Evolutionary conservation across 1,140 invertebrate species (phyloP), one percentile per base, ranked within the genome.

Genomic region (Sycobia sp.): DNA sequence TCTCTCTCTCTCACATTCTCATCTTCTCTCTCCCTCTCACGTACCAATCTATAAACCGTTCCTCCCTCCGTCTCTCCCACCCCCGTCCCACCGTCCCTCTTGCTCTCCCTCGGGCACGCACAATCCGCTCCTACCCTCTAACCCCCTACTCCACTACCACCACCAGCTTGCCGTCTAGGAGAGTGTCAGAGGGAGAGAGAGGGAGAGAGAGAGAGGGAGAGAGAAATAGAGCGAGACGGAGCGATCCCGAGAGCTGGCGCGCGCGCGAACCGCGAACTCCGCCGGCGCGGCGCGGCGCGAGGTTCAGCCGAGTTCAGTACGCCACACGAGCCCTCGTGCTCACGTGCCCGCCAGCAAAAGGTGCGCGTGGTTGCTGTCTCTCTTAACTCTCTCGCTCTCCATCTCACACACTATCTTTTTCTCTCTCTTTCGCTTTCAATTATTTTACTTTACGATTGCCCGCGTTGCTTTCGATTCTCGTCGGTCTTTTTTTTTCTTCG

Each of bases 251-350:
- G 29, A 11, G 5, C 29, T 34, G n/a, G 44, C 11, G 27, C 32
- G 56, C 27, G 58, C 50, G 60, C 50, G 46, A 44, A 46, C 53
- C 29, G 53, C 29, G 29, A 11, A 54, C 27, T 44, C 50, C 50
- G 50, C 25, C 39, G 59, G 29, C 20, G 25, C 41, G 41, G 27
- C 55, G 27, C 23, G 25, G 57, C 57, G 41, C 66, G 66, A 71
- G 72, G 74, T 77, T 78, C 76, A 77, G 72, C 69, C 69, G 74
- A 77, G 74, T 77, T 76, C 76, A 77, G 75, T 78, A 72, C 73
- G 74, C 74, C 71, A 76, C 71, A 74, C 73, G 72, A 68, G 68
- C 62, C 67, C 71, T 73, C 72, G 68, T 73, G 72, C 72, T 72
- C 72, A 73, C 74, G 75, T 75, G 72, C 62, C 49, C 62, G 25